phyloP scores from a whole-genome alignment of 2,113 vertebrate genomes.

The Orcinus orca region DNA sequence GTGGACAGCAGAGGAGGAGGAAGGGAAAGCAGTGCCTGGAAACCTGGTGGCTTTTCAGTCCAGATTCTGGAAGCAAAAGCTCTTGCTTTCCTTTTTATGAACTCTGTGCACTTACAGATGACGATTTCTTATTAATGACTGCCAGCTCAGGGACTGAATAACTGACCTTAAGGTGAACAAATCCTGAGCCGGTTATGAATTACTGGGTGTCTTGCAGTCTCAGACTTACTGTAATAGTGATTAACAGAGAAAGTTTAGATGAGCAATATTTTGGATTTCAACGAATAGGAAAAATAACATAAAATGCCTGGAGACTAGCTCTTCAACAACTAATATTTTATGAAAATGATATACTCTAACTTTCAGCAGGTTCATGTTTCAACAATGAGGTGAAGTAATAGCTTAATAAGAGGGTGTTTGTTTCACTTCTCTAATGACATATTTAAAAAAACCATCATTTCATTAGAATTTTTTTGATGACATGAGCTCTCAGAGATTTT shows the following conservation, averaged over 20 bases:
- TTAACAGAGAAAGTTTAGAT: conserved; percentile 48
- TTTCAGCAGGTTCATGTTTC: conserved; percentile 25
- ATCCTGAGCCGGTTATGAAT: neutral
- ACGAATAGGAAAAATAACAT: conserved; percentile 7
- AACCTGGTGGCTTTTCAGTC: neutral
- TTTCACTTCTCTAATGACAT: conserved; percentile 22
- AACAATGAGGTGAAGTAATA: conserved; percentile 51
- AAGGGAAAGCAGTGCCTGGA: neutral
- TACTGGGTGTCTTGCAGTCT: neutral
- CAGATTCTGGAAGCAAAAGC: neutral
- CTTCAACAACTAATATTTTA: conserved; percentile 54
- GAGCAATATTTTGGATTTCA: conserved; percentile 62
- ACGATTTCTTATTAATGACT: neutral
- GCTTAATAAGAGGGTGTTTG: conserved; percentile 26
- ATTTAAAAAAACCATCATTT: neutral
- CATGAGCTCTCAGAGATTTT: neutral
- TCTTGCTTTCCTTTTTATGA: neutral
- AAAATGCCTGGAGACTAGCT: conserved; percentile 28
- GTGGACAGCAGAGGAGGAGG: neutral
- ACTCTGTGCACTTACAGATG: neutral
- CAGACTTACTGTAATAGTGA: conserved; percentile 52
- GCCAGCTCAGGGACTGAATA: conserved; percentile 2
- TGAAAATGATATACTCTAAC: conserved; percentile 36
- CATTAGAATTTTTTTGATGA: conserved; percentile 19
- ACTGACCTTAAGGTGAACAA: neutral